Evolutionary conservation across 2,888 invertebrate genomes (phyloP), one percentile per base, ranked within the genome.

Genomic region (Dryobota labecula): DNA sequence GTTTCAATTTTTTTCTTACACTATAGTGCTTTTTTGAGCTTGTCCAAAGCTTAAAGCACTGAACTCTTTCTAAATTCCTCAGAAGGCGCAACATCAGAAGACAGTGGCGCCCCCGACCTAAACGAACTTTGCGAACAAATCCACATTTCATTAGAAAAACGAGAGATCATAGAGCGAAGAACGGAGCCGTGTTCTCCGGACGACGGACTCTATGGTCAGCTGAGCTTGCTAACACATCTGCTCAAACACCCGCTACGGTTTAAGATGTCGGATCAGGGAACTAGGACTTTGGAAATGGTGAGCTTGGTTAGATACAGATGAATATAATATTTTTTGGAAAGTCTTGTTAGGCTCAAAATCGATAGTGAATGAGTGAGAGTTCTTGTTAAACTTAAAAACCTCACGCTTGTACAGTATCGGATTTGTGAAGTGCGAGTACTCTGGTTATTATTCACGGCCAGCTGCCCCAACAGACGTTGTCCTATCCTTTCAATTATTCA

Each of bases 211-310:
- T 98, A 98, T 70, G 99, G 99, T 0, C 96, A 99, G 53, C 95
- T 99, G 20, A 98, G 98, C 89, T 96, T 99, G 2, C 97, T 98
- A 89, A 98, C 98, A n/a, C 98, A 98, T 88, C 96, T 99, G 57
- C 96, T 99, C 85, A 99, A 99, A 89, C 99, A 99, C 89, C 98
- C 98, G 88, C 98, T 99, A 0, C 97, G 98, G 24, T 99, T 98
- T 91, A 99, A 99, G 92, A 97, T 97, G 54, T 97, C 97, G 8
- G 97, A 98, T 70, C 97, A 97, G 62, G 98, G 98, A 0, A 93
- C 92, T n/a, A 96, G 97, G 86, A 96, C 98, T 13, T 90, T 98
- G 7, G 96, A 96, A 84, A 96, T 97, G 93, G 97, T 97, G 85
- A 89, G 88, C 76, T 62, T 49, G n/a, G n/a, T 6, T 49, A 7